Evolutionary conservation across 2,113 vertebrate species (phyloP), one percentile per base, ranked within the genome.

Genomic region (Psilopsiagon aymara): DNA sequence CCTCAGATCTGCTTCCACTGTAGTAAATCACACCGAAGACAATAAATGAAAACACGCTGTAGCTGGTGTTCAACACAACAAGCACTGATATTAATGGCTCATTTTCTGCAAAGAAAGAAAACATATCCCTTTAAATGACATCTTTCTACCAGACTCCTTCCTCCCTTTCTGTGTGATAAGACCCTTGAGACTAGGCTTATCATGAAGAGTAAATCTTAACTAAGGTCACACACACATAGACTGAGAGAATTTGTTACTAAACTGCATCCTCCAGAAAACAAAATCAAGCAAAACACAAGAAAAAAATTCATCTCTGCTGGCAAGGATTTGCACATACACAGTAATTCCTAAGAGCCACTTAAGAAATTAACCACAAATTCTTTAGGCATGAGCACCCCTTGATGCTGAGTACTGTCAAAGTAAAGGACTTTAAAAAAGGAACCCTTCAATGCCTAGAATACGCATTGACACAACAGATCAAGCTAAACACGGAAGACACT

Each of bases 281-380:
- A 60, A 76, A 90, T 27, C 17, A 39, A 77, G 47, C 21, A 60
- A 84, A 51, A 17, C 6, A 73, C 23, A 70, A 63, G 23, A 87
- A 60, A 17, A 66, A 66, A 68, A 63, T 70, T 47, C 0, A 84
- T 75, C 83, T 79, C 39, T 78, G 9, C 43, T 67, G 76, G 55
- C 20, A 88, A 88, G 41, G 19, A 73, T 84, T 82, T 77, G 43
- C 92, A 60, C 51, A 28, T 17, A n/a, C 49, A 73, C 15, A 57
- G 28, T 79, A 86, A 91, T 89, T 95, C 70, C 90, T 37, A 62
- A 96, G 37, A 33, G 37, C 31, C 62, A 28, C 31, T 91, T 89
- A 20, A 66, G 75, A 94, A 95, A 86, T 78, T 47, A 78, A 96
- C 41, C 66, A 86, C 64, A 83, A 87, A 57, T 44, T 86, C 31